Evolutionary conservation across 2,797 vertebrate species (phyloP), one percentile per base, ranked within the genome.

Genomic region (Rallus crepitans): DNA sequence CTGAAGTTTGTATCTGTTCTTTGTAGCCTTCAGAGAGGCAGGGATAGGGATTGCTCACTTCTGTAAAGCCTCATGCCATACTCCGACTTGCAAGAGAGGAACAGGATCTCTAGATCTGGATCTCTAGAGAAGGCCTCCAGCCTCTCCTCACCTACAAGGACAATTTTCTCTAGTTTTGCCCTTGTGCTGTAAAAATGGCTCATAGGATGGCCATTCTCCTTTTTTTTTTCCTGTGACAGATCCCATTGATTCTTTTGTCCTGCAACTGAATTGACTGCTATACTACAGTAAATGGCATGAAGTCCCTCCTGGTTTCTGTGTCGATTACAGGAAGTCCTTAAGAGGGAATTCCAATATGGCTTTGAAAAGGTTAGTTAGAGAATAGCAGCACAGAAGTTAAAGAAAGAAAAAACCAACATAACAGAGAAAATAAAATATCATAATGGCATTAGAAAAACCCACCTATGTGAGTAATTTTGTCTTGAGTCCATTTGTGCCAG

Each of bases 401-500:
- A 23, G 28, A 9, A 40, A 8, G 12, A 3, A 1, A 14, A 31
- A 25, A 28, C 10, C 11, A 71, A 11, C 42, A 45, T 45, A 18
- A 9, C 33, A 60, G 31, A 30, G 5, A 42, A 35, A 42, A 19
- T 9, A 64, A 72, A 89, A 48, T 4, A 55, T 64, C 20, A 70
- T 30, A 37, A 79, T 37, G 23, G 20, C 4, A 3, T 48, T 82
- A 75, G 30, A 82, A 52, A 77, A 76, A 95, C 97, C 10, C 70
- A 98, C 98, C 98, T 30, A 98, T 95, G 37, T 98, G 97, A 7
- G 92, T 96, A 63, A 98, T 79, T 96, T 80, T 98, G 65, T 98
- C 95, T 90, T 69, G 96, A 6, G 98, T 98, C 98, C 98, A 98
- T 39, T 87, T 96, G 69, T 98, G 96, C 97, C 98, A 98, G 94